Base-by-base conservation (phyloP, 1,140 invertebrate genomes). In the Papilio xuthus region DNA sequence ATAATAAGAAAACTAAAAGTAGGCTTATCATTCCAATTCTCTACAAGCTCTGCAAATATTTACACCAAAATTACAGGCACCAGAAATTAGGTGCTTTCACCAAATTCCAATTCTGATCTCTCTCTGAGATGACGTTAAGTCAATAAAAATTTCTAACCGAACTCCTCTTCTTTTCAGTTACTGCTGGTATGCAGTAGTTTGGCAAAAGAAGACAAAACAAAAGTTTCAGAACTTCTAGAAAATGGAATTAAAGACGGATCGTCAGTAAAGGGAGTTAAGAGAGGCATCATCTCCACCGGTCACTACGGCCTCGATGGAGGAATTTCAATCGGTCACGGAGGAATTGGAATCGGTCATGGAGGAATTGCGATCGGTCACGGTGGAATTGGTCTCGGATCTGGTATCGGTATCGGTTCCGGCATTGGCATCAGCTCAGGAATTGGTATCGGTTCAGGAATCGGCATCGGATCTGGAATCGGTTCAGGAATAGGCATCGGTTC, bases 211-310 rank as follows among this genome's bases (percentile, higher is more conserved):
- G 80, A 82, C 37, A 91, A 91, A 84, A 77, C 82, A 10, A 91
- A 92, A 83, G 78, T 91, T 23, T 92, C 92, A 60, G 86, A 92
- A 77, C 84, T 93, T 12, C 80, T 93, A 42, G 86, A 89, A 70
- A 87, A 90, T 69, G 91, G 92, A 18, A 93, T 92, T 8, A 90
- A 89, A 82, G 89, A 92, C 69, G 81, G 81, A 23, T 81, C 84
- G 8, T 75, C 87, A 70, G 89, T 86, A 7, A 92, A 92, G 72
- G 87, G 86, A 0, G 84, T 88, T 0, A 92, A 92, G 71, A 87
- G 91, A 81, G 88, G 87, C 12, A 89, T 91, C 7, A 78, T 82
- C 18, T 83, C 84, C 41, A 83, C 82, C 1, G 85, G 88, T 71
- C 42, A 73, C 76, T 75, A 77, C 32, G 56, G 73, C 15, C n/a